Evolutionary conservation across 1,140 invertebrate species (phyloP).

Genomic region (Polypedilum vanderplanki): DNA sequence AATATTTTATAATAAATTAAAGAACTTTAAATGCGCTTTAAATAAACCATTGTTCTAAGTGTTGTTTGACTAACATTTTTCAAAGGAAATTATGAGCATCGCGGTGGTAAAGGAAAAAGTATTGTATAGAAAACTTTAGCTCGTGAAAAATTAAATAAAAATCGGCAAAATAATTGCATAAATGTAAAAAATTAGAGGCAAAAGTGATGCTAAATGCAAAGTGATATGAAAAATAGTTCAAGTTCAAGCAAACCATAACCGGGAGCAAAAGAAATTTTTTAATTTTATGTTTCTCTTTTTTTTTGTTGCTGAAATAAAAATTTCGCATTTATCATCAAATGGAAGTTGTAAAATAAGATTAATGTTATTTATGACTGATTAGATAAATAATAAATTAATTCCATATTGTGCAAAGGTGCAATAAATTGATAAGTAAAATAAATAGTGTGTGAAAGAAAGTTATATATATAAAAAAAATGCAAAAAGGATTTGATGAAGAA

Average conservation of each 20-base stretch:
- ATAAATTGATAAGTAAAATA: not conserved
- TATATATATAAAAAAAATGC: no score
- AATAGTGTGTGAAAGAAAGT: not conserved
- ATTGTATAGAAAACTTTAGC: no score
- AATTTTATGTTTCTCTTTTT: not conserved
- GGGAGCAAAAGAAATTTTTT: slow-evolving; percentile 1
- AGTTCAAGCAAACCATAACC: not conserved
- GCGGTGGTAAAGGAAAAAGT: no score
- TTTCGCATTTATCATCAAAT: not conserved
- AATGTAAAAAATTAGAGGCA: no score
- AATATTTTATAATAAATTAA: no score
- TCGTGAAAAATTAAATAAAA: no score
- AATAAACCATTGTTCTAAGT: no score
- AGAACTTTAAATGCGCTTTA: no score
- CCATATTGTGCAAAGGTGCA: not conserved
- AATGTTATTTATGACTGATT: not conserved
- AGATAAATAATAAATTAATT: not conserved
- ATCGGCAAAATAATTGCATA: no score
- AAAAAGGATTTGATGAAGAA: slow-evolving; percentile 14
- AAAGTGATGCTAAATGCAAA: not conserved
- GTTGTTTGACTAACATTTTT: no score
- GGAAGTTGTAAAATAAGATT: slow-evolving; percentile 15
- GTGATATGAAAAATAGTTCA: slow-evolving; percentile 8
- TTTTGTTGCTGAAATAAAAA: not conserved
- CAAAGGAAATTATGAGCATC: no score